A percentile compares a stretch with the other conserved stretches of the same genome.
Evolutionary conservation across 2,113 vertebrate species (phyloP).

Genomic region (Dryoscopus gambensis): DNA sequence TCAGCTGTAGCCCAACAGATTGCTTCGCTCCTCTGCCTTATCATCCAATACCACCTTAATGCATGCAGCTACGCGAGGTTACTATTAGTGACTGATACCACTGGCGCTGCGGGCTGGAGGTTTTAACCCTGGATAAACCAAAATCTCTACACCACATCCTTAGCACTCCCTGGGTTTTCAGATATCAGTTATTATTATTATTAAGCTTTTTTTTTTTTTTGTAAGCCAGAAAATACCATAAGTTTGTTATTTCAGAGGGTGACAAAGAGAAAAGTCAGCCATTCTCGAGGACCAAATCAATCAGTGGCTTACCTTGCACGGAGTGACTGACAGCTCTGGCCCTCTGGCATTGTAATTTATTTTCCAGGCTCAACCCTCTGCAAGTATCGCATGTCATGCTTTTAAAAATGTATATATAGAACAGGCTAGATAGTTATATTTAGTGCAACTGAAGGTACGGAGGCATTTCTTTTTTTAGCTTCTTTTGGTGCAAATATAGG

Average conservation of each 20-base stretch:
- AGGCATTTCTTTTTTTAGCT: conserved; percentile 29
- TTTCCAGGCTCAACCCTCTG: conserved; percentile 23
- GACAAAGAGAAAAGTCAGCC: conserved; percentile 18
- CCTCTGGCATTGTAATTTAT: conserved; percentile 36
- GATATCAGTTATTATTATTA: background rate
- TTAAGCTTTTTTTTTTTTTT: background rate
- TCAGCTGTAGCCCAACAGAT: conserved; percentile 29
- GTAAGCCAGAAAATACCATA: background rate
- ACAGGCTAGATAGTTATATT: conserved; percentile 1
- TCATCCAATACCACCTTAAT: conserved; percentile 55
- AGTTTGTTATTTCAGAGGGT: background rate
- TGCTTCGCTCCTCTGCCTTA: conserved; percentile 43
- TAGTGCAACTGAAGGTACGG: background rate
- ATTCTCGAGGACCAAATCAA: conserved; percentile 1
- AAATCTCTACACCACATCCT: background rate
- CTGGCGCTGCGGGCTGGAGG: background rate
- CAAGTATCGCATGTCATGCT: background rate
- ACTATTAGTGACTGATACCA: conserved; percentile 55
- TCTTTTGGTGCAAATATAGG: background rate
- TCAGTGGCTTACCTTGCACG: background rate
- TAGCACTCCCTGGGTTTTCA: background rate
- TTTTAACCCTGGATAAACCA: conserved; percentile 7
- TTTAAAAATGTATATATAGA: conserved; percentile 16
- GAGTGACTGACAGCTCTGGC: conserved; percentile 10
- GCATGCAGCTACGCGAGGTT: conserved; percentile 25